These are phyloP conservation scores for Semnopithecus entellus DNA, from an alignment of 2,113 vertebrate genomes.

Conservation along the genomic window DNA sequence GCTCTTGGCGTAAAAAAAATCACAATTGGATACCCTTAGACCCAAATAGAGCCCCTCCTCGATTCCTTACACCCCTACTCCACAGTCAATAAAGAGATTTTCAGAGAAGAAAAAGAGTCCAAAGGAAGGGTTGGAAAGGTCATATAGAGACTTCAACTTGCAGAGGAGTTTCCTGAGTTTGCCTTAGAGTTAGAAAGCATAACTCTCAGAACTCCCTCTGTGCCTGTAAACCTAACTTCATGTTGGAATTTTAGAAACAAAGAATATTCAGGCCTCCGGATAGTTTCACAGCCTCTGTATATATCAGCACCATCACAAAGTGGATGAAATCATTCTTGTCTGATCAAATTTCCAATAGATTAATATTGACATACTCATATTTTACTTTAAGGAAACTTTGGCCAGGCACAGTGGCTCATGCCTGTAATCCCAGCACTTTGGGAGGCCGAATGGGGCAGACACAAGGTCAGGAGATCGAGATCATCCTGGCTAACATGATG, in stretches of 20 bases:
- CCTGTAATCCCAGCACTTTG: no score
- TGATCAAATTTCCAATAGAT: neutral
- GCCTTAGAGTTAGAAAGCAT: neutral
- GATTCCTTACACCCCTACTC: neutral
- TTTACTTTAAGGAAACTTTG: neutral
- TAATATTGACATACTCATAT: neutral
- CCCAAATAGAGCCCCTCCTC: neutral
- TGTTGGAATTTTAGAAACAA: neutral
- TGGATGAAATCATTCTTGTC: neutral
- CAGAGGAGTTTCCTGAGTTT: neutral
- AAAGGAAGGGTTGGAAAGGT: neutral
- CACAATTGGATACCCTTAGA: neutral
- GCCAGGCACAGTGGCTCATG: no score
- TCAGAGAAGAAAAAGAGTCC: neutral
- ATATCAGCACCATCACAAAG: neutral
- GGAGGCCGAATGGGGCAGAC: no score
- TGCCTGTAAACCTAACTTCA: neutral
- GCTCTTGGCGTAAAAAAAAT: neutral
- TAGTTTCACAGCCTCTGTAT: neutral
- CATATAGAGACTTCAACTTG: neutral
- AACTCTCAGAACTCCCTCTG: neutral
- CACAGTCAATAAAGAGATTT: neutral
- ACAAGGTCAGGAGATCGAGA: no score
- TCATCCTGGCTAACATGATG: no score
- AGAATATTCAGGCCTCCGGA: neutral